Base-by-base conservation (phyloP, 2,797 vertebrate species). In the Cheirogaleus major region DNA sequence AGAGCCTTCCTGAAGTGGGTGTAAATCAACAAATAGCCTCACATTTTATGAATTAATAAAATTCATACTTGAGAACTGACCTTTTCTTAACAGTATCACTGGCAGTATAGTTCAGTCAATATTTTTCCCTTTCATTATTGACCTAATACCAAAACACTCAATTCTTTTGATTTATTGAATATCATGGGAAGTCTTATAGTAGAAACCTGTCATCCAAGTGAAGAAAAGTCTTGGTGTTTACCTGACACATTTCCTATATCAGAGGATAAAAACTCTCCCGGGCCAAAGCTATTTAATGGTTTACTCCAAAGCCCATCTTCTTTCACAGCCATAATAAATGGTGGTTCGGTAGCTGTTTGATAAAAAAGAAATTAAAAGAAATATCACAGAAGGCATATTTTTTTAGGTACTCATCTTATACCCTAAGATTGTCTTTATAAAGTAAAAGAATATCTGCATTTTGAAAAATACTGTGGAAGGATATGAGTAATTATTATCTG, bases 231-330 rank as follows among this genome's bases (percentile, higher is more conserved):
- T 92, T 89, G 67, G 12, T 86, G 50, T 80, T 96, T 98, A 99
- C 99, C 99, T 98, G 98, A 98, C 55, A 98, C 95, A 32, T 98
- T 98, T 97, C 82, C 95, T 92, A 98, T 93, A 48, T 97, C 89
- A 67, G 98, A 93, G 72, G 73, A 95, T n/a, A 99, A 86, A 43
- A 98, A 96, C 75, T 98, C 95, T 95, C 97, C 98, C 48, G 98
- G 97, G 45, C 98, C 98, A 1, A 98, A 99, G 76, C 81, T 98
- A 82, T 98, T 98, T 93, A 99, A 0, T 4, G 14, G 50, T 88
- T 99, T 98, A 84, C 98, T 99, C 99, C 99, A 99, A 95, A 99
- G 97, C 2, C 98, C 98, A 30, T 98, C 94, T 85, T 97, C 76
- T 48, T 98, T 98, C n/a, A 98, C 98, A 70, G 98, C 98, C 97